phyloP scores from a whole-genome alignment of 2,113 vertebrate species.

The Eurystomus gularis region DNA sequence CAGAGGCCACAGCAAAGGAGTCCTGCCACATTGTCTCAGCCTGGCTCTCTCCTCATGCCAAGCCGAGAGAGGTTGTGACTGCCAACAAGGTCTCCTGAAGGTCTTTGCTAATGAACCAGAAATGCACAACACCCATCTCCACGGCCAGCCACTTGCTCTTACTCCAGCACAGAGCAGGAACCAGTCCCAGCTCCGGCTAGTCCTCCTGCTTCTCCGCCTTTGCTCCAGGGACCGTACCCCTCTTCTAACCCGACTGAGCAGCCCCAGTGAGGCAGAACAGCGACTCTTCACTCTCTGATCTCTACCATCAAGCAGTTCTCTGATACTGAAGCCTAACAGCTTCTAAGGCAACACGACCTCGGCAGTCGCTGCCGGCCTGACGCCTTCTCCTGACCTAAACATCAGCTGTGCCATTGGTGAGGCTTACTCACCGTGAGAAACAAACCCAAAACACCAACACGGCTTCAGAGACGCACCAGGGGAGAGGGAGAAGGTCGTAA shows the following conservation, averaged over 20 bases:
- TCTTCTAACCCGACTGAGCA: background rate
- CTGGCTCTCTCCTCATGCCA: background rate
- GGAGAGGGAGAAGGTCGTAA: background rate
- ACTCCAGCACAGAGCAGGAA: too few species aligned
- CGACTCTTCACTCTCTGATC: fast-evolving
- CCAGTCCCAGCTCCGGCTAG: too few species aligned
- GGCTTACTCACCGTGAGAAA: fast-evolving
- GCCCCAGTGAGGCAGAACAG: fast-evolving
- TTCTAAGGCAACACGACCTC: background rate
- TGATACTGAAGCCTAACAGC: fast-evolving
- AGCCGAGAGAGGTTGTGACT: background rate
- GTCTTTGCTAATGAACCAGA: too few species aligned
- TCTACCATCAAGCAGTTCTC: background rate
- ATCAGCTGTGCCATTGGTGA: fast-evolving
- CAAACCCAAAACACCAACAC: too few species aligned
- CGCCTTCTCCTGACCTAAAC: fast-evolving
- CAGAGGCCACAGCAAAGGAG: background rate
- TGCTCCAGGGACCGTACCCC: too few species aligned
- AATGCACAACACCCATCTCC: too few species aligned
- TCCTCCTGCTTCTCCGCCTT: too few species aligned
- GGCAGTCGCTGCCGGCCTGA: background rate
- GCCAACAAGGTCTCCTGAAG: too few species aligned
- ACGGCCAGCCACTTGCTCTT: too few species aligned
- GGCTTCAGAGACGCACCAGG: background rate
- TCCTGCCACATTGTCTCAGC: fast-evolving